Evolutionary conservation across 2,888 invertebrate genomes (phyloP).

Genomic region (Ophion ventricosus): DNA sequence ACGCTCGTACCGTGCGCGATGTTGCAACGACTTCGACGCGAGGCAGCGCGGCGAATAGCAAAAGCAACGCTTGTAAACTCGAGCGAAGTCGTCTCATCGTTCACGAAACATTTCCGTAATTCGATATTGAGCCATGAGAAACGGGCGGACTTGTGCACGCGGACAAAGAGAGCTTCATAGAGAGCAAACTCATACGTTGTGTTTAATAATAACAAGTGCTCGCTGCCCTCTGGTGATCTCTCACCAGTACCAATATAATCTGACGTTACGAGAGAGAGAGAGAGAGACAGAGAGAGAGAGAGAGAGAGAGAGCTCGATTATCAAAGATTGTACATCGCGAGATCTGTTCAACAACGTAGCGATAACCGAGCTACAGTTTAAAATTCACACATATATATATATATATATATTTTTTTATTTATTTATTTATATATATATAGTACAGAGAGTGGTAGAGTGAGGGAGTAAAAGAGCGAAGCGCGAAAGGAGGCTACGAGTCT

Average conservation of each 20-base stretch:
- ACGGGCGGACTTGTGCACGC: slow-evolving; percentile 24
- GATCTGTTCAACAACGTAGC: slow-evolving; percentile 31
- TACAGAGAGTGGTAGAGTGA: background rate
- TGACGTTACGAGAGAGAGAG: slow-evolving; percentile 28
- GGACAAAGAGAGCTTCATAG: slow-evolving; percentile 19
- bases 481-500: slow-evolving; percentile 55
- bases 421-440: background rate
- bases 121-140: slow-evolving; percentile 61
- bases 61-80: slow-evolving; percentile 39
- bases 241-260: slow-evolving; percentile 50
- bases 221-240: slow-evolving; percentile 53
- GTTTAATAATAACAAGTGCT: slow-evolving; percentile 27
- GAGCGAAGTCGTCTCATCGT: slow-evolving; percentile 47
- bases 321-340: slow-evolving; percentile 59
- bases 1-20: slow-evolving; percentile 12
- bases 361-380: background rate
- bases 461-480: slow-evolving; percentile 22
- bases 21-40: slow-evolving; percentile 50
- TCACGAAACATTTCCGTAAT: slow-evolving; percentile 64
- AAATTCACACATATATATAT: background rate
- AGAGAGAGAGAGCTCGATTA: slow-evolving; percentile 41
- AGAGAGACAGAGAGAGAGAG: slow-evolving; percentile 24
- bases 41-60: background rate
- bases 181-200: slow-evolving; percentile 38
- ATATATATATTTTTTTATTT: background rate